phyloP scores from a whole-genome alignment of 2,888 invertebrate genomes.

The Deilephila elpenor region DNA sequence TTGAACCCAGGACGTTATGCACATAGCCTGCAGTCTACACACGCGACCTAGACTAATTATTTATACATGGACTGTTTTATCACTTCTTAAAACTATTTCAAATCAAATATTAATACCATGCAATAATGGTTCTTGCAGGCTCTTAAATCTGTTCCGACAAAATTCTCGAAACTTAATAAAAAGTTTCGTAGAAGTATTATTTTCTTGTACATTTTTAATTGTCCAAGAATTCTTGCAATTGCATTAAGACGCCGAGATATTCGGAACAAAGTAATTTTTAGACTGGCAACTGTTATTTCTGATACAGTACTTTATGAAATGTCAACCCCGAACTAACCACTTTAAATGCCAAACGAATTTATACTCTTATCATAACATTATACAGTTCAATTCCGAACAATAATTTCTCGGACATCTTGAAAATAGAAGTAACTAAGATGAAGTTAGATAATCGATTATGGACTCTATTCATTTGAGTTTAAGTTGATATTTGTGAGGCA shows the following conservation, averaged over 20 bases:
- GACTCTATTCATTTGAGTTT: not conserved
- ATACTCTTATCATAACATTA: not conserved
- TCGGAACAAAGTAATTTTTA: constrained; percentile 7
- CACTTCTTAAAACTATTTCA: too few species aligned
- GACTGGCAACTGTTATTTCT: constrained; percentile 36
- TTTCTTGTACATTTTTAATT: not conserved
- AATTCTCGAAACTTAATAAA: not conserved
- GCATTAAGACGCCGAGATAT: not conserved
- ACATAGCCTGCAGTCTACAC: too few species aligned
- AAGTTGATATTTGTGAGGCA: not conserved
- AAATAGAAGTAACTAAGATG: not conserved
- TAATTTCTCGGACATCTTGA: too few species aligned
- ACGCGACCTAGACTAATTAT: too few species aligned
- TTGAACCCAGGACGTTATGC: too few species aligned
- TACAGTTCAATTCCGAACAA: not conserved
- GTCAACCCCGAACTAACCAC: constrained; percentile 11
- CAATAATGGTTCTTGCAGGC: not conserved
- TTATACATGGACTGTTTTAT: too few species aligned
- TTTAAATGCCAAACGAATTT: not conserved
- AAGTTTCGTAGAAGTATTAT: not conserved
- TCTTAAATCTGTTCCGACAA: not conserved
- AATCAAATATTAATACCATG: not conserved
- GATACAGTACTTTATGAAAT: constrained; percentile 4
- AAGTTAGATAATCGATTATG: not conserved
- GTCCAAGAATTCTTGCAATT: constrained; percentile 10